Evolutionary conservation across 1,140 invertebrate species (phyloP), one percentile per base, ranked within the genome.

Genomic region (Lethocerus indicus): DNA sequence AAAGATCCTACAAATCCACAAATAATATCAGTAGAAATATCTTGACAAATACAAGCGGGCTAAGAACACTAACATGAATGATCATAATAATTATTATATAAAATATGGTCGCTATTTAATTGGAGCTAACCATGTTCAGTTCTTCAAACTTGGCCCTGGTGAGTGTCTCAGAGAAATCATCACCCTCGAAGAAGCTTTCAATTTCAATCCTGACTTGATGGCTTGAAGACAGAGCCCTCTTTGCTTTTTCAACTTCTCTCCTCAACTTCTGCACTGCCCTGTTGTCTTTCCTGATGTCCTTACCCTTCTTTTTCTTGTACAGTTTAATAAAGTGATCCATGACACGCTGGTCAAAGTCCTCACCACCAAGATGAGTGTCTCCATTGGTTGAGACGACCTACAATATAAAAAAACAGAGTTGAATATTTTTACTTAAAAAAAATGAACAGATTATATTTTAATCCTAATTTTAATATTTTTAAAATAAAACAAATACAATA

Each of bases 141-240:
- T 99, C 96, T 66, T 99, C 96, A 65, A 99, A 99, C 71, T 97
- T 98, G 59, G 96, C 95, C 61, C 96, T 76, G 50, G 96, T 98
- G 37, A 99, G 71, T 12, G 91, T 94, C 70, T 98, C 95, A n/a
- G 87, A 93, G 78, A 99, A 99, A 63, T 99, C 95, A 61, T 97
- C 92, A 58, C 94, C 93, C 63, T 99, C 94, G 60, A 88, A 97
- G 76, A 99, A 87, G 14, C 91, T 95, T 72, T 99, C 96, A 63
- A 99, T 97, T 74, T 99, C 95, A 63, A 99, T 93, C 65, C 86
- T 84, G 57, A 70, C 69, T 70, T 96, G 91, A 65, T 97, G 93
- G 57, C 86, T 88, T 37, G 87, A 81, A 50, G 90, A 95, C 45
- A 99, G 72, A 32, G 90, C 89, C 63, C 95, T 76, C 76, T 98